Evolutionary conservation across 2,113 vertebrate genomes (phyloP), one percentile per base, ranked within the genome.

Genomic region (Plotosus lineatus): DNA sequence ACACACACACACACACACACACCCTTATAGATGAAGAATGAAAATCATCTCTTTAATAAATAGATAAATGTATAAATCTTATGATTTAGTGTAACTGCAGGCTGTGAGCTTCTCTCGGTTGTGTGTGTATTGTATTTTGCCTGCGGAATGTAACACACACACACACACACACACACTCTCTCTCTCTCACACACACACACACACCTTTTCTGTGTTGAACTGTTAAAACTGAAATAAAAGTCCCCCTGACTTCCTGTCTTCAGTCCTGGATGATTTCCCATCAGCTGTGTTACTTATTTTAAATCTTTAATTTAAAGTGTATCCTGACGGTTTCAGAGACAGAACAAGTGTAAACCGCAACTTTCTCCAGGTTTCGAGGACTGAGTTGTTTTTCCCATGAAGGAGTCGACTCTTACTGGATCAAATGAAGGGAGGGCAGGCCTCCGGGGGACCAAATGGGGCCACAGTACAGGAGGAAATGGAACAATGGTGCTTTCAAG

Each of bases 191-290:
- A 48, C 68, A 31, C 68, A 48, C 68, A 48, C 66, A 48, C 66
- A 71, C 55, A 9, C 51, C 46, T 12, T 7, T 38, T 51, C 23
- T 66, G 12, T 80, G 51, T 75, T 42, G 11, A 83, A 65, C 71
- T 42, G 28, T 14, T 61, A 66, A 81, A 44, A 55, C 21, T 28
- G 2, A 84, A 84, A 85, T 83, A 80, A 83, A 83, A 9, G 4
- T 76, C 65, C 48, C 51, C 26, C 10, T 36, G 19, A 12, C n/a
- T 48, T 71, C 14, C 63, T 40, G 36, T n/a, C 9, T 19, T 1
- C 4, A 8, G 3, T n/a, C 21, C 46, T 65, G n/a, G 11, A 23
- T 71, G 28, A 28, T 3, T 48, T 48, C 26, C 26, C 40, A 5
- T 48, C 8, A 14, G 3, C 26, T 26, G 28, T 14, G 6, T 61